Conservation (phyloP, 2,888 invertebrate genomes). For the Linyphia triangularis region DNA sequence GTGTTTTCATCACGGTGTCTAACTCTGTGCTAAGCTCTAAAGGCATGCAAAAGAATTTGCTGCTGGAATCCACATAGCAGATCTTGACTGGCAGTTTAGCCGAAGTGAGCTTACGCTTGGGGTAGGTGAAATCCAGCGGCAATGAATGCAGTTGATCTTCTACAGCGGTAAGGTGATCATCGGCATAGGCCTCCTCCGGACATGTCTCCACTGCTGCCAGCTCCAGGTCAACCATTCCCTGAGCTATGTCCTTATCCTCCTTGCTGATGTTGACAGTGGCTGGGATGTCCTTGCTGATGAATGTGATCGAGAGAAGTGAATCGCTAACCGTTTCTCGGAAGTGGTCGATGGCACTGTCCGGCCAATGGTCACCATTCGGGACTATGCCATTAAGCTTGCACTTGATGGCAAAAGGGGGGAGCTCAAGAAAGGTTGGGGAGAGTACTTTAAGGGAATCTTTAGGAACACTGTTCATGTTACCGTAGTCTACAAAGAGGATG, state of each 20-base stretch:
- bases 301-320: constrained; percentile 40
- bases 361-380: constrained; percentile 49
- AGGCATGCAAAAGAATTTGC: constrained; percentile 60
- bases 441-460: constrained; percentile 27
- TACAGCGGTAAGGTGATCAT: constrained; percentile 57
- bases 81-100: constrained; percentile 41
- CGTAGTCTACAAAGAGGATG: constrained; percentile 74
- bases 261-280: constrained; percentile 58
- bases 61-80: constrained; percentile 56
- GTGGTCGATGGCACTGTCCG: constrained; percentile 26
- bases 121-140: constrained; percentile 55
- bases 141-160: constrained; percentile 61
- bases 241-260: constrained; percentile 62
- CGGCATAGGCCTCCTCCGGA: constrained; percentile 65
- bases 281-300: constrained; percentile 66
- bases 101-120: constrained; percentile 45
- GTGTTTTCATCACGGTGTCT: constrained; percentile 50
- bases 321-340: constrained; percentile 56
- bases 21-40: constrained; percentile 53
- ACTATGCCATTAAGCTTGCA: constrained; percentile 68
- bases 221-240: constrained; percentile 56
- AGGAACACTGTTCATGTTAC: constrained; percentile 56
- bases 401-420: constrained; percentile 58
- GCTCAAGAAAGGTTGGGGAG: constrained; percentile 11
- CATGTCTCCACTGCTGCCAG: constrained; percentile 58